Evolutionary conservation across 2,113 vertebrate genomes (phyloP), one percentile per base, ranked within the genome.

Genomic region (Albula goreensis): DNA sequence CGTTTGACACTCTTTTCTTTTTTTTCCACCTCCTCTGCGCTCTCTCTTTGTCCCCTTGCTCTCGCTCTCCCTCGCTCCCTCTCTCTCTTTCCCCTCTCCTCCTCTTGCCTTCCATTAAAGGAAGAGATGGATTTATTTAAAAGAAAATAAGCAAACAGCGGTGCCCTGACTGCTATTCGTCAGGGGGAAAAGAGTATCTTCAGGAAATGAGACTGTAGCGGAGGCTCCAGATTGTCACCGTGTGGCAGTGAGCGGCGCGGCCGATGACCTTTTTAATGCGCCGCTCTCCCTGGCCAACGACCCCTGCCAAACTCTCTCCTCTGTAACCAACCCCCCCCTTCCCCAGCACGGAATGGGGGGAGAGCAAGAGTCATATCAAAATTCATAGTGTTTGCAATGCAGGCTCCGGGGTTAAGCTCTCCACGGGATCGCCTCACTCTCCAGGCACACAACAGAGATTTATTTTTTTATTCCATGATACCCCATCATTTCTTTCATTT

Each of bases 51-150:
- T 41, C 31, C 31, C 31, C 31, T 41, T 41, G 31, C 31, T 41
- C 31, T 12, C 53, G 7, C 53, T 56, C 53, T 56, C 53, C 12
- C 53, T 56, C 53, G 7, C 53, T 56, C 60, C 11, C 60, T 17
- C 60, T 17, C 17, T 3, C 60, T 63, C 17, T 12, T 56, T 12
- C 60, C 17, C 15, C 17, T 15, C 60, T 63, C 60, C 63, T n/a
- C 17, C 5, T 8, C 19, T 17, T 11, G 13, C 3, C 51, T 78
- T 85, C 74, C 50, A 57, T 85, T 80, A 79, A 51, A 50, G 53
- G 25, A 50, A 85, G 31, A 79, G 50, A 85, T 79, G 78, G 77
- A 79, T 57, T 57, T 79, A 84, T 84, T 84, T 84, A 84, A 84
- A 84, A 52, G 66, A n/a, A 84, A 84, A 78, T 84, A 84, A 78